Evolutionary conservation across 2,888 invertebrate genomes (phyloP), one percentile per base, ranked within the genome.

Genomic region (Leptinotarsa juncta): DNA sequence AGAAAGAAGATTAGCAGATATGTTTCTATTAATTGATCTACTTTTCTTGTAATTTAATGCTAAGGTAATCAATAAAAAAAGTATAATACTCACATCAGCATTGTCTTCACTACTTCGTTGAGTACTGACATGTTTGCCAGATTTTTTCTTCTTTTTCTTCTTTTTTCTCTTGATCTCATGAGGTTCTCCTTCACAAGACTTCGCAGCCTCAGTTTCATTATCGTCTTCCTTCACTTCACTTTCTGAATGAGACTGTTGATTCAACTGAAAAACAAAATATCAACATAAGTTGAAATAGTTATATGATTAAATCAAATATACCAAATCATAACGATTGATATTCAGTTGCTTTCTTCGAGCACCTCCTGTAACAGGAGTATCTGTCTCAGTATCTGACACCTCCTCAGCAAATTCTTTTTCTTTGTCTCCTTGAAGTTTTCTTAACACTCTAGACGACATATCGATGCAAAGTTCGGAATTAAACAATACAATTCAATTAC

Each of bases 191-290:
- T 90, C 89, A 72, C 86, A 87, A 15, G 91, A 90, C 51, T 90
- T 88, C 12, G 90, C 90, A 26, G 91, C 90, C 80, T 92, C 91
- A 48, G 91, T 91, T 83, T 92, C 91, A 83, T 91, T 90, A 83
- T 93, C 93, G 83, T 93, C 93, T 83, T 92, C 93, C 85, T 93
- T 92, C 7, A 92, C 91, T 86, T 93, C 93, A 79, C 92, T 92
- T 83, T 93, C 93, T 0, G 93, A 93, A 81, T 91, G 90, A 62
- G 91, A 91, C 80, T 90, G 91, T 83, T 93, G 91, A 86, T 93
- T 92, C 72, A 93, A 86, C 93, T 93, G 79, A 32, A 81, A 83
- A 69, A 81, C 66, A 74, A 72, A 67, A 70, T 65, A 49, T n/a
- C 49, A 50, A 51, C 16, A 55, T 67, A 26, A 65, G 14, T 67